phyloP scores from a whole-genome alignment of 92 coral and sea anemone species.

The Virgularia gustaviana region DNA sequence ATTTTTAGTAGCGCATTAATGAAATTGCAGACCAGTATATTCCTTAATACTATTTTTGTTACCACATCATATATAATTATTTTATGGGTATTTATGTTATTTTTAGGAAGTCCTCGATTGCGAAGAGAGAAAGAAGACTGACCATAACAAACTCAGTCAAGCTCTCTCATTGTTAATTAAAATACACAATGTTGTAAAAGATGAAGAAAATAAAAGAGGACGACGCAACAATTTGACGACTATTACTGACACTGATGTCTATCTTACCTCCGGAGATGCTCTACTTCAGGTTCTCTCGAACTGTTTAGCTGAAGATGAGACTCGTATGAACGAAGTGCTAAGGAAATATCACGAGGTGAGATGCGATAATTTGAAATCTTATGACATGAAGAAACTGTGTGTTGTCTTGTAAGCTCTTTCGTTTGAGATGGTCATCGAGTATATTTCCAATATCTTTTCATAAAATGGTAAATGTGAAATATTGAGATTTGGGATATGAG shows the following conservation, averaged over 20 bases:
- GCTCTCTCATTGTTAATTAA: slow-evolving; percentile 55
- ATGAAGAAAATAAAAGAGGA: slow-evolving; percentile 68
- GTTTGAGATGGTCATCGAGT: not conserved
- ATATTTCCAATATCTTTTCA: no score
- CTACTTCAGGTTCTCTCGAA: slow-evolving; percentile 66
- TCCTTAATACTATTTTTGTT: not conserved
- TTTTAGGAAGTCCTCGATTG: slow-evolving; percentile 40
- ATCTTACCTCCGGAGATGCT: slow-evolving; percentile 44
- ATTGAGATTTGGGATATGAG: no score
- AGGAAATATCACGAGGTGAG: slow-evolving; percentile 25
- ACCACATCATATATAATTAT: not conserved
- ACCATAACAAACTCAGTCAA: slow-evolving; percentile 53
- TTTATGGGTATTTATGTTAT: not conserved
- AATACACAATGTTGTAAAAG: slow-evolving; percentile 46
- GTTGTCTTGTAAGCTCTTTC: not conserved
- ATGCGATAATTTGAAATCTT: no score
- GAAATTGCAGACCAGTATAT: not conserved
- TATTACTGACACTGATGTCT: not conserved
- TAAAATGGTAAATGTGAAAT: no score
- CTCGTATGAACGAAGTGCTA: slow-evolving; percentile 55
- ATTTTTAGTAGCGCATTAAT: not conserved
- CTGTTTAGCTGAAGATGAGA: slow-evolving; percentile 71
- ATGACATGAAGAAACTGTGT: not conserved
- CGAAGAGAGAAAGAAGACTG: slow-evolving; percentile 40
- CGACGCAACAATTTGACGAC: slow-evolving; percentile 40